Conservation (phyloP, 2,888 invertebrate genomes). For the Drosophila birchii region DNA sequence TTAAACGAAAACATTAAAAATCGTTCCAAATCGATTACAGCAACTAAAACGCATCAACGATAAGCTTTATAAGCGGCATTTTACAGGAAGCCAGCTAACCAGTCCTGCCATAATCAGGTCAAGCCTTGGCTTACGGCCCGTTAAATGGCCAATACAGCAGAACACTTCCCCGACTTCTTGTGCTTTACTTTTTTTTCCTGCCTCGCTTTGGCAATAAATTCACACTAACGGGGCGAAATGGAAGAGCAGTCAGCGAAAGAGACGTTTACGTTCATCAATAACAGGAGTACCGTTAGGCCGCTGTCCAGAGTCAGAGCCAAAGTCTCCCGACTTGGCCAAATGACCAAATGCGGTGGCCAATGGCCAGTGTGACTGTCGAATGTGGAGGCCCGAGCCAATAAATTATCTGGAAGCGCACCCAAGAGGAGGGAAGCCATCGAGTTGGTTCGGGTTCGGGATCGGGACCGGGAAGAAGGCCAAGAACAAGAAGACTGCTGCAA, state of each 20-base stretch:
- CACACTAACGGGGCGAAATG: slow-evolving; percentile 59
- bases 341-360: slow-evolving; percentile 59
- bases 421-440: slow-evolving; percentile 51
- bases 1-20: not conserved
- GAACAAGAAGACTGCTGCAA: slow-evolving; percentile 24
- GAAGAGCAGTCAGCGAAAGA: slow-evolving; percentile 25
- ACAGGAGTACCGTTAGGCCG: slow-evolving; percentile 66
- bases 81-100: slow-evolving; percentile 50
- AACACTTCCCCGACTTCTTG: slow-evolving; percentile 45
- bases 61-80: not conserved
- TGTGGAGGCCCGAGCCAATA: slow-evolving; percentile 75
- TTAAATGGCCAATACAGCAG: slow-evolving; percentile 46
- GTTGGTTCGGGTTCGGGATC: slow-evolving; percentile 10
- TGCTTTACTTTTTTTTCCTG: slow-evolving; percentile 15
- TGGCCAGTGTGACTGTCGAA: slow-evolving; percentile 69
- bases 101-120: slow-evolving; percentile 78
- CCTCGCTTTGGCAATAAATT: slow-evolving; percentile 66
- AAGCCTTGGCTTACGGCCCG: slow-evolving; percentile 52
- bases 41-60: not conserved
- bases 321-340: slow-evolving; percentile 45
- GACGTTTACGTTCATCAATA: slow-evolving; percentile 69
- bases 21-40: not conserved
- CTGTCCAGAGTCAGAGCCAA: slow-evolving; percentile 21
- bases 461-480: slow-evolving; percentile 38
- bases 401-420: slow-evolving; percentile 72